Conservation (phyloP, 1,140 invertebrate genomes). For the Diachasma alloeum region DNA sequence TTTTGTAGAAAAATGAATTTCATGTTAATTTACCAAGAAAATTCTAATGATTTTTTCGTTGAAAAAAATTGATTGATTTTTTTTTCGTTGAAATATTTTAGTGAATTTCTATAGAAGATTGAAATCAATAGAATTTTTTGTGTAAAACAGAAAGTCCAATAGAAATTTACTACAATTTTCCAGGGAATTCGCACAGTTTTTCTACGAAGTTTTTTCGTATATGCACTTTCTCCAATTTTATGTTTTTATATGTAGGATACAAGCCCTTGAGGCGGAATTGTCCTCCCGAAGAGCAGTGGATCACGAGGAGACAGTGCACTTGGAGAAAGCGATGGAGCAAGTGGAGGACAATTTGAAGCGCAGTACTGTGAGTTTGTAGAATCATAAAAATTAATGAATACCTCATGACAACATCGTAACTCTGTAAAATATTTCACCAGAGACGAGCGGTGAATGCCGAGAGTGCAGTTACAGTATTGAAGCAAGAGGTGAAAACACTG, state of each 20-base stretch:
- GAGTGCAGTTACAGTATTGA: constrained; percentile 65
- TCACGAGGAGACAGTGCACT: constrained; percentile 63
- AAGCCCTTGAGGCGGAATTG: constrained; percentile 67
- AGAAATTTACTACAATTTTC: too few species aligned
- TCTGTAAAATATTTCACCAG: constrained; percentile 41
- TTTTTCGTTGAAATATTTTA: too few species aligned
- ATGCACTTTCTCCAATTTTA: background rate
- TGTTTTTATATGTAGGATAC: constrained; percentile 45
- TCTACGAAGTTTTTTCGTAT: background rate
- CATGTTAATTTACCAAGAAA: too few species aligned
- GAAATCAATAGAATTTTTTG: too few species aligned
- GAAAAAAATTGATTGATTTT: too few species aligned
- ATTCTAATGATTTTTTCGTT: too few species aligned
- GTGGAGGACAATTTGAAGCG: constrained; percentile 69
- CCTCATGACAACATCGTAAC: too few species aligned
- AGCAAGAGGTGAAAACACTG: constrained; percentile 69
- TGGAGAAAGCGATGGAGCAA: constrained; percentile 68
- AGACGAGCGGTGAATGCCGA: constrained; percentile 68
- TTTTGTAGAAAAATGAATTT: too few species aligned
- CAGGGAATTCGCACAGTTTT: too few species aligned
- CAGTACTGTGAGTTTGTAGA: constrained; percentile 64
- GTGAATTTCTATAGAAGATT: too few species aligned
- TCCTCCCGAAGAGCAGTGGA: constrained; percentile 61
- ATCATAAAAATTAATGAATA: constrained; percentile 13
- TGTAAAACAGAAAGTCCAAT: too few species aligned